phyloP scores from a whole-genome alignment of 1,140 invertebrate genomes.

The Ganaspis sp. region DNA sequence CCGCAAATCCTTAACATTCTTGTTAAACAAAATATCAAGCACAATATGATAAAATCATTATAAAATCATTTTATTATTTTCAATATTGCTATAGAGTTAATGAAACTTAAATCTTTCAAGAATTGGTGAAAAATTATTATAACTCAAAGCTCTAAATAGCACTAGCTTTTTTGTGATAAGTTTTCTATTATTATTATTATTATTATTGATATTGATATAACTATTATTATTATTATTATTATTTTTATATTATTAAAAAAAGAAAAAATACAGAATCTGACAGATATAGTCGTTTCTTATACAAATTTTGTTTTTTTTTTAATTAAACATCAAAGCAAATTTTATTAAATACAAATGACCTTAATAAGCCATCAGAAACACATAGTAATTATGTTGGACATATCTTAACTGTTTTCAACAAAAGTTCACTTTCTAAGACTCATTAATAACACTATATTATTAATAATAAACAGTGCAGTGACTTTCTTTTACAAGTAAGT shows the following conservation, averaged over 20 bases:
- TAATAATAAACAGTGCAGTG: slow-evolving; percentile 18
- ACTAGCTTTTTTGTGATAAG: slow-evolving; percentile 8
- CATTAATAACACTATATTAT: background rate
- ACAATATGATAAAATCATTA: background rate
- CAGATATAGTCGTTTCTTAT: background rate
- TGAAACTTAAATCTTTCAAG: background rate
- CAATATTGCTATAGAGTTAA: background rate
- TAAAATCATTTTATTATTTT: background rate
- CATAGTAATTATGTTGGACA: background rate
- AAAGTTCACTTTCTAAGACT: background rate
- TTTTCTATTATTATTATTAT: background rate
- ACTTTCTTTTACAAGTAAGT: slow-evolving; percentile 23
- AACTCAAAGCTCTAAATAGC: slow-evolving; percentile 5
- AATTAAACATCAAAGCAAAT: background rate
- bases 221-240: background rate
- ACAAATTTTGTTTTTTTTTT: background rate
- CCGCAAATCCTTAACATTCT: background rate
- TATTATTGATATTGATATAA: too few species aligned
- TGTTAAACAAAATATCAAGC: background rate
- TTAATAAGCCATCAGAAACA: slow-evolving; percentile 10
- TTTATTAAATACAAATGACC: background rate
- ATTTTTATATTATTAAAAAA: too few species aligned
- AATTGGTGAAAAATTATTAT: background rate
- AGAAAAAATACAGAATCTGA: background rate
- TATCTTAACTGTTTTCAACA: background rate